Percentiles rank a stretch among this genome's conserved stretches.
These are phyloP conservation scores for Dipodomys ordii DNA, from an alignment of 2,113 vertebrate species.

Conservation along the genomic window DNA sequence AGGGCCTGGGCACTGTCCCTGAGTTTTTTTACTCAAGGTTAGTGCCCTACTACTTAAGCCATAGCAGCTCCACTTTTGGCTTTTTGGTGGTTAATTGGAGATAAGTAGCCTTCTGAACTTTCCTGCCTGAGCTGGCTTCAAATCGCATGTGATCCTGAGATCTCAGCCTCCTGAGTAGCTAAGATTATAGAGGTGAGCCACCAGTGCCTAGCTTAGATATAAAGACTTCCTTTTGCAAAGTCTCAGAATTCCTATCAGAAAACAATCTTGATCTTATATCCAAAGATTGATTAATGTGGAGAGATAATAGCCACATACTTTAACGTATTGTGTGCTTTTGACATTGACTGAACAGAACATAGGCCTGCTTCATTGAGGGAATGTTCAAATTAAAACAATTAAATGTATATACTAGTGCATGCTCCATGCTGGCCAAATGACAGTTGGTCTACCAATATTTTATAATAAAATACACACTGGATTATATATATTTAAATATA, in stretches of 20 bases:
- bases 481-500: background rate
- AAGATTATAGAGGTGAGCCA: too few relatives aligned
- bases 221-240: background rate
- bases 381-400: background rate
- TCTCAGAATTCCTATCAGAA: slow-evolving; percentile 21
- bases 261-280: background rate
- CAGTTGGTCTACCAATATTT: background rate
- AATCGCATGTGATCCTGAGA: too few relatives aligned
- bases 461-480: slow-evolving; percentile 17
- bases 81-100: too few relatives aligned
- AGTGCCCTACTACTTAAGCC: too few relatives aligned
- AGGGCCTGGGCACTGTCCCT: too few relatives aligned
- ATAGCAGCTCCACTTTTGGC: too few relatives aligned
- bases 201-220: too few relatives aligned
- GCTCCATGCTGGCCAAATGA: background rate
- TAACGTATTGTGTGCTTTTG: slow-evolving; percentile 8
- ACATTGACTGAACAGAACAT: background rate
- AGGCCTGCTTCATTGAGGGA: background rate
- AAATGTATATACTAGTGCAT: background rate
- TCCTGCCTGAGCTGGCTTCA: too few relatives aligned
- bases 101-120: too few relatives aligned
- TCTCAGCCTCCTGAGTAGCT: too few relatives aligned
- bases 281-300: slow-evolving; percentile 10
- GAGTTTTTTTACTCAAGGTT: too few relatives aligned
- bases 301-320: background rate